These are phyloP conservation scores for Athalia rosae DNA, from an alignment of 2,888 invertebrate species.

Conservation along the genomic window DNA sequence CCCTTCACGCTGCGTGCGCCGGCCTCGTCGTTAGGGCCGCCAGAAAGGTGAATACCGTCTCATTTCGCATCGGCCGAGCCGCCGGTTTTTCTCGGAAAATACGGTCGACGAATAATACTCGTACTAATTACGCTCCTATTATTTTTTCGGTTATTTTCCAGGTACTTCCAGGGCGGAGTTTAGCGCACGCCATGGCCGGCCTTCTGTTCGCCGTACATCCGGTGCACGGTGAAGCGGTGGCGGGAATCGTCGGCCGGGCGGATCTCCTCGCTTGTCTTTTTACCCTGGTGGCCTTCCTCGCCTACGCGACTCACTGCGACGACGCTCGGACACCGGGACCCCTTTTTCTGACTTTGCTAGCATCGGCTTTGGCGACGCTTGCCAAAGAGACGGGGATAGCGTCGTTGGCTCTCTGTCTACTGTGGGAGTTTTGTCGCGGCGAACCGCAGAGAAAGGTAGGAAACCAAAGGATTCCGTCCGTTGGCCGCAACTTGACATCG, in stretches of 20 bases:
- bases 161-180: constrained; percentile 79
- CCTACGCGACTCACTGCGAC: constrained; percentile 85
- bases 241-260: constrained; percentile 95
- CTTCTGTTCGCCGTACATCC: constrained; percentile 96
- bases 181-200: constrained; percentile 86
- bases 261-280: constrained; percentile 94
- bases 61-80: too few species aligned
- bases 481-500: too few species aligned
- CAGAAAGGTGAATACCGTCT: constrained; percentile 75
- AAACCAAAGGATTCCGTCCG: neutral
- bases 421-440: constrained; percentile 84
- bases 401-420: constrained; percentile 90
- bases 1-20: constrained; percentile 90
- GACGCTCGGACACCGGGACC: constrained; percentile 65
- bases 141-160: constrained; percentile 49
- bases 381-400: constrained; percentile 98
- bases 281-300: constrained; percentile 90
- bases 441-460: constrained; percentile 66
- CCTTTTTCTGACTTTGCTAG: constrained; percentile 74
- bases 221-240: constrained; percentile 97
- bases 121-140: too few species aligned
- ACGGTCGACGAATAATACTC: too few species aligned
- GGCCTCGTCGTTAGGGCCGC: constrained; percentile 88
- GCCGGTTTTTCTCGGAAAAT: too few species aligned
- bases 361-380: constrained; percentile 86